Evolutionary conservation across 1,140 invertebrate species (phyloP).

Genomic region (Hyles euphorbiae): DNA sequence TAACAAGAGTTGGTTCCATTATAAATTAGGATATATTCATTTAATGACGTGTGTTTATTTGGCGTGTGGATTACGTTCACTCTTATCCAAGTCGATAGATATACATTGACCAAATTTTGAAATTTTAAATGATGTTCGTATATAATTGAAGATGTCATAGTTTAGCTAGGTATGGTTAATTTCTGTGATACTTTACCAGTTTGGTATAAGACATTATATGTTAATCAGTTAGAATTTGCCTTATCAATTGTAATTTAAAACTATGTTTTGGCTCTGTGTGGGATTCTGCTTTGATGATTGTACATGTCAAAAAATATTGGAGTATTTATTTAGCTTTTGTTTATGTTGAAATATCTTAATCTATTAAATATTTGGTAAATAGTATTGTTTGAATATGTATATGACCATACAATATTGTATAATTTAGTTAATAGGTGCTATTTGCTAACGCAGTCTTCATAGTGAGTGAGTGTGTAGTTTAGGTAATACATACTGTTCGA

Average conservation of each 20-base stretch:
- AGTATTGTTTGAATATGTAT: slow-evolving; percentile 3
- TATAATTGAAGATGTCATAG: slow-evolving; percentile 54
- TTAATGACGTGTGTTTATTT: too few relatives aligned
- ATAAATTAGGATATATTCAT: slow-evolving; percentile 1
- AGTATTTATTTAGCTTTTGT: slow-evolving; percentile 13
- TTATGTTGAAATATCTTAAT: slow-evolving; percentile 10
- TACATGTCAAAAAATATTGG: slow-evolving; percentile 1
- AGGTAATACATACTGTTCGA: background rate
- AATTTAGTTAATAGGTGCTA: slow-evolving; percentile 24
- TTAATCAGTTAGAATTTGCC: slow-evolving; percentile 32
- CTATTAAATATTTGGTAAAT: slow-evolving; percentile 15
- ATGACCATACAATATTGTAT: slow-evolving; percentile 1
- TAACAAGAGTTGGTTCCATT: slow-evolving; percentile 3
- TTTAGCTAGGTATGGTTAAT: slow-evolving; percentile 70
- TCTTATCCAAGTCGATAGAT: background rate
- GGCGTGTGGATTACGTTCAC: background rate
- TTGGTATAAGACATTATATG: slow-evolving; percentile 64
- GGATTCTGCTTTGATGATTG: background rate
- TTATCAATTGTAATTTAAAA: background rate
- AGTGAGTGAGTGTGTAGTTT: slow-evolving; percentile 5
- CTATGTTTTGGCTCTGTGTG: background rate
- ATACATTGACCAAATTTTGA: slow-evolving; percentile 19
- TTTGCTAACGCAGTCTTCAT: slow-evolving; percentile 13
- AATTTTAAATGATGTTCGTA: slow-evolving; percentile 38
- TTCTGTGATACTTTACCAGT: slow-evolving; percentile 74